Evolutionary conservation across 2,113 vertebrate species (phyloP).

Genomic region (Psettodes erumei): DNA sequence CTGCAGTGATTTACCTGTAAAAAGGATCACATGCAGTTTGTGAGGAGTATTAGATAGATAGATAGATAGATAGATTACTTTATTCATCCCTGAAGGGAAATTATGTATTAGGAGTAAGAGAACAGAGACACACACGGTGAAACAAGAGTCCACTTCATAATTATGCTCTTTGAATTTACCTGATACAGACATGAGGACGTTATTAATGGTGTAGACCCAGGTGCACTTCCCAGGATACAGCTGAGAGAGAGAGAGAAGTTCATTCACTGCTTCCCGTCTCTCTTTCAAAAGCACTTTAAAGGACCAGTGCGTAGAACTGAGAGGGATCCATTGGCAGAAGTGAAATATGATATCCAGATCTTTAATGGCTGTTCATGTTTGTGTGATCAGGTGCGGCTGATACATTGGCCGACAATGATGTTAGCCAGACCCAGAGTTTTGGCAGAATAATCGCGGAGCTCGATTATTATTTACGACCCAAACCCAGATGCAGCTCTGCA

Average conservation of each 20-base stretch:
- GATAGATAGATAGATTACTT: too few species aligned
- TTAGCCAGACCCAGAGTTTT: neutral
- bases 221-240: slow-evolving; percentile 88
- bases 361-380: neutral
- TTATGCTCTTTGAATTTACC: slow-evolving; percentile 78
- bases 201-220: slow-evolving; percentile 90
- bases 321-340: too few species aligned
- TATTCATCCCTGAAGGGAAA: too few species aligned
- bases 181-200: slow-evolving; percentile 91
- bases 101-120: too few species aligned
- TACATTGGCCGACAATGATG: neutral
- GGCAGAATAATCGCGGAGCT: neutral
- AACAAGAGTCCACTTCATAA: neutral
- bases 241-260: slow-evolving; percentile 72
- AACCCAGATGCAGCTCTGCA: neutral
- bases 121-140: neutral
- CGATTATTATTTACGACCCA: neutral
- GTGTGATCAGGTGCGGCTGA: neutral
- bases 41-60: too few species aligned
- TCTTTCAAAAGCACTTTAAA: neutral
- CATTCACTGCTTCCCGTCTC: neutral
- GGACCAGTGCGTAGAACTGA: too few species aligned
- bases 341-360: too few species aligned
- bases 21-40: neutral
- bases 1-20: slow-evolving; percentile 88